Evolutionary conservation across 2,113 vertebrate species (phyloP), one percentile per base, ranked within the genome.

Genomic region (Seriola aureovittata): DNA sequence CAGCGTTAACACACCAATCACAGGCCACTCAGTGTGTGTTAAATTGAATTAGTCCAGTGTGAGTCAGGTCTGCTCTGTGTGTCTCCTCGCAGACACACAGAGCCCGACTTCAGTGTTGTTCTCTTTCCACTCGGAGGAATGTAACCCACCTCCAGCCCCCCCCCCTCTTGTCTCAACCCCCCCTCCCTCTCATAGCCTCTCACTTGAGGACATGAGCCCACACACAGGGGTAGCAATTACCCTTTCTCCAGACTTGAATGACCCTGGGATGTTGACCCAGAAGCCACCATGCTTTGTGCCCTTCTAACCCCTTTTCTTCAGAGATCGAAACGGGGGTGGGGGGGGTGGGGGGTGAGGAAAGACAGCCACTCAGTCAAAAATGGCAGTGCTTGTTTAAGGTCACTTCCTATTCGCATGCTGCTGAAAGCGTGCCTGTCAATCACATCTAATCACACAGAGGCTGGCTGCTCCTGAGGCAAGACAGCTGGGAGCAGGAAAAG

Each of bases 301-400:
- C 90, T 83, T 81, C 84, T 89, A 82, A 82, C 88, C 64, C 75
- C 42, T 50, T 79, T 65, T 71, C 72, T 84, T 77, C 74, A 82
- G 80, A 86, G 59, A 91, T 67, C 19, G 7, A n/a, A 55, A 66
- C 68, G 71, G 81, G 57, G 3, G 17, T 57, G 48, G 63, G 81
- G 69, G 55, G 23, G 23, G n/a, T n/a, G n/a, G n/a, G n/a, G 57
- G 57, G 63, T 42, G 40, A 50, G 71, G 74, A 29, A 46, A 59
- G 87, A 88, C 85, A 70, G 75, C 50, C 86, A 78, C 86, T 86
- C 86, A 42, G 80, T 93, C 88, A 93, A 84, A 93, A 85, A 78
- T 78, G 81, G 84, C 87, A 88, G 69, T 8, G 57, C 84, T 88
- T 89, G 94, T 94, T 95, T 92, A 93, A 95, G 95, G 95, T 95